Evolutionary conservation across 1,140 invertebrate species (phyloP).

Genomic region (Zophobas morio): DNA sequence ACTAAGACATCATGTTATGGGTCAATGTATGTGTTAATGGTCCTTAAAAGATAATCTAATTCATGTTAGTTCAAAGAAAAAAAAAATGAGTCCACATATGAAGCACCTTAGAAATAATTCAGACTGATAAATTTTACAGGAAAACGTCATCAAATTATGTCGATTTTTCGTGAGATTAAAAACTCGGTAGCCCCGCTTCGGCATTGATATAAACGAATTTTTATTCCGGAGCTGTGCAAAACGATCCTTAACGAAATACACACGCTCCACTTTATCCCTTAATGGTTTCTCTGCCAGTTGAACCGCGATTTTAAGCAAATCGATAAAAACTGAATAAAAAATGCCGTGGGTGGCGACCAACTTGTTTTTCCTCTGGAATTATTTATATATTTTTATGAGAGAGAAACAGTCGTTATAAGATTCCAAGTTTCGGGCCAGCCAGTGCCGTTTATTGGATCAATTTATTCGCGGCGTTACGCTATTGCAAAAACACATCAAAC

Average conservation of each 20-base stretch:
- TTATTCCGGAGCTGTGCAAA: conserved; percentile 39
- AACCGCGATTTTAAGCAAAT: conserved; percentile 47
- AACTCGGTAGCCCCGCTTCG: background rate
- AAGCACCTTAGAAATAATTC: too few species aligned
- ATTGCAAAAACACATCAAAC: background rate
- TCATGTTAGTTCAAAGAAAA: too few species aligned
- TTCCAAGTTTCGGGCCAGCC: background rate
- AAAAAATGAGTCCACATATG: too few species aligned
- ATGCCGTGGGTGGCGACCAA: conserved; percentile 22
- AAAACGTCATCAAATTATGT: background rate
- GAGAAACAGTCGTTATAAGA: background rate
- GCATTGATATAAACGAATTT: conserved; percentile 25
- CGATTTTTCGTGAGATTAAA: conserved; percentile 23
- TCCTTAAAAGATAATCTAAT: too few species aligned
- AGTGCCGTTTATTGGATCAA: background rate
- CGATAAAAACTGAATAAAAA: conserved; percentile 45
- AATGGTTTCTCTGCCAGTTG: conserved; percentile 51
- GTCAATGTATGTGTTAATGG: too few species aligned
- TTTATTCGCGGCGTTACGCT: background rate
- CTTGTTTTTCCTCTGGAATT: conserved; percentile 27
- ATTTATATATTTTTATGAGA: conserved; percentile 33
- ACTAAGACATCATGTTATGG: too few species aligned
- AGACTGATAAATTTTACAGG: too few species aligned
- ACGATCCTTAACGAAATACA: conserved; percentile 51
- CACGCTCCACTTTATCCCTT: conserved; percentile 53